Evolutionary conservation across 2,797 vertebrate genomes (phyloP), one percentile per base, ranked within the genome.

Genomic region (Aldrovandia affinis): DNA sequence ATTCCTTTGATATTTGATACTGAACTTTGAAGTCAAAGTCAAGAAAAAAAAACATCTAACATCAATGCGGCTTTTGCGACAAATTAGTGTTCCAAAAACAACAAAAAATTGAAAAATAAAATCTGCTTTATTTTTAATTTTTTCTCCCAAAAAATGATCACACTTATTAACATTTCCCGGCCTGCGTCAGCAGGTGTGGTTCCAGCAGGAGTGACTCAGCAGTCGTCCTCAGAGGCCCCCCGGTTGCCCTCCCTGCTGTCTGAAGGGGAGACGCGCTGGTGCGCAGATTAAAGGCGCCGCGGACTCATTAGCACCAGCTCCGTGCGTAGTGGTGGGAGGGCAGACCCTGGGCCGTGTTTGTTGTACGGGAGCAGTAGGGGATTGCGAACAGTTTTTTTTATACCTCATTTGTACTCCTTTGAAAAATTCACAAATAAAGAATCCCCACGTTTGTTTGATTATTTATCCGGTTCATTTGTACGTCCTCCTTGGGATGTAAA

Each of bases 341-440:
- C 65, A 25, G 36, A 55, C 8, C 36, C 83, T 81, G 83, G 87
- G 83, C 83, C 81, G 78, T 65, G 50, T 78, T 84, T 52, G 54
- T 83, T 65, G 84, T 85, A 87, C 89, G 83, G 86, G 86, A 88
- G 88, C 89, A 89, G 89, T 85, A 85, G 88, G 88, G 88, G 87
- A 86, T 86, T n/a, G n/a, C 85, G 65, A 85, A 81, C 83, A 89
- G 84, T 87, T 78, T 73, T 78, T n/a, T n/a, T n/a, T n/a, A n/a
- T n/a, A 82, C 81, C 73, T 89, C 86, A 83, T 89, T 87, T 86
- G 89, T 82, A 85, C 78, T 75, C n/a, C 57, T 61, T 75, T 78
- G 85, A 86, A 87, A 81, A 83, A 63, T 33, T 50, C 61, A 36
- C 28, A 84, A 68, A 78, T 47, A 30, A 15, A 50, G 6, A 50